Percentiles rank a stretch among this genome's conserved stretches.
These are phyloP conservation scores for Harpegnathos saltator DNA, from an alignment of 1,140 invertebrate species.

Conservation along the genomic window DNA sequence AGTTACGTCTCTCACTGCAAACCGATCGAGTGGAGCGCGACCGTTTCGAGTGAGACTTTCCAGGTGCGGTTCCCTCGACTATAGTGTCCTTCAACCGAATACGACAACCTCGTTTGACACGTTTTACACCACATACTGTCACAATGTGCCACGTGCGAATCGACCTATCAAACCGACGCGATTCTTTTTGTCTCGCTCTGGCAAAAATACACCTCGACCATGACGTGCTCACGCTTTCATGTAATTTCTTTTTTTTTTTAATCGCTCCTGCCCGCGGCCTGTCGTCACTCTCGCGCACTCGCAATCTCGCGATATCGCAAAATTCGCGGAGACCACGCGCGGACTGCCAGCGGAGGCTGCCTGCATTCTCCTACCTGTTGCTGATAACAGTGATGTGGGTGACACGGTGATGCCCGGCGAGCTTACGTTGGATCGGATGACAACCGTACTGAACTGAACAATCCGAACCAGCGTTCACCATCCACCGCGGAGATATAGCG, in stretches of 20 bases:
- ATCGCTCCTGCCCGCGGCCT: background rate
- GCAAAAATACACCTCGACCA: background rate
- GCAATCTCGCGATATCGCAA: slow-evolving; percentile 27
- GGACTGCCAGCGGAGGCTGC: slow-evolving; percentile 3
- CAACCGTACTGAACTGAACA: slow-evolving; percentile 67
- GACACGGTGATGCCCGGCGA: slow-evolving; percentile 1
- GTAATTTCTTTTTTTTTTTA: too few species aligned
- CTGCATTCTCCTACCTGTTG: slow-evolving; percentile 70
- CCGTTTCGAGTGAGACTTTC: too few species aligned
- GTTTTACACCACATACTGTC: too few species aligned
- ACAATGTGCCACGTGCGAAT: too few species aligned
- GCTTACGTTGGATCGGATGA: slow-evolving; percentile 63
- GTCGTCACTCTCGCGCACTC: slow-evolving; percentile 45
- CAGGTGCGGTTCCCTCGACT: too few species aligned
- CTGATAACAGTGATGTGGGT: slow-evolving; percentile 45
- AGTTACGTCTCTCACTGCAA: too few species aligned
- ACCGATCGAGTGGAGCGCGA: too few species aligned
- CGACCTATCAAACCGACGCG: too few species aligned
- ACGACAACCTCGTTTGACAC: too few species aligned
- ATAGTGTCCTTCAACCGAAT: too few species aligned
- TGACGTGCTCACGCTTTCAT: background rate
- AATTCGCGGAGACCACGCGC: slow-evolving; percentile 31
- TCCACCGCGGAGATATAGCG: slow-evolving; percentile 64
- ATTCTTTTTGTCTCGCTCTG: too few species aligned
- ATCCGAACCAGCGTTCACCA: slow-evolving; percentile 52